Base-by-base conservation (phyloP, 2,888 invertebrate genomes). In the Caenorhabditis sp. region DNA sequence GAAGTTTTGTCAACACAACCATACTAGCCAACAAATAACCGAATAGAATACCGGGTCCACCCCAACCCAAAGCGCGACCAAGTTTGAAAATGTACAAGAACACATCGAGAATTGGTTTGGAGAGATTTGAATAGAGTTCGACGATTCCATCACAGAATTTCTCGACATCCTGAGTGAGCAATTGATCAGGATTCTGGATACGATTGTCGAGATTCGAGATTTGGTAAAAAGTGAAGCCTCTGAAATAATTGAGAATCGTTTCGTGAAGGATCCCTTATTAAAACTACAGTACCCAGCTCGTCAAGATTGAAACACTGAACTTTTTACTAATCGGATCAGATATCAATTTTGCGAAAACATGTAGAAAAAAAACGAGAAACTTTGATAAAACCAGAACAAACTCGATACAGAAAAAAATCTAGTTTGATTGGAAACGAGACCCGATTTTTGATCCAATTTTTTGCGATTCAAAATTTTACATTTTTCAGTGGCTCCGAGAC, bases 71-170 rank as follows among this genome's bases (percentile, higher is more conserved):
- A 83, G 93, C 92, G 4, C 92, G 91, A 0, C 95, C 93, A 58
- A 97, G 90, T 83, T 94, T 92, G 88, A 95, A 94, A 17, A 97
- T 92, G 88, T 97, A 97, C 81, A 99, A 93, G 69, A 93, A 91
- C 50, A 99, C 97, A 88, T 99, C 97, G 80, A 99, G 90, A 51
- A 95, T 88, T 0, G 97, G 97, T 87, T 99, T 99, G 83, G 94
- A 94, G 24, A 97, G 92, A 88, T 97, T 96, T 73, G 95, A 95
- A 90, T 99, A 99, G 14, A 99, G 90, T 88, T 97, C 96, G 0
- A 95, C 94, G 49, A 95, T 92, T 65, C 95, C 93, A 82, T 95
- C 94, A 88, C 97, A 97, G 90, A 99, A 97, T 89, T 95, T 95
- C 89, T 97, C 97, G 1, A 97, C 93, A 88, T 99, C 97, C 0